Percentiles rank a stretch among this genome's conserved stretches.
phyloP scores from a whole-genome alignment of 2,113 vertebrate species.

The Hyla sarda region DNA sequence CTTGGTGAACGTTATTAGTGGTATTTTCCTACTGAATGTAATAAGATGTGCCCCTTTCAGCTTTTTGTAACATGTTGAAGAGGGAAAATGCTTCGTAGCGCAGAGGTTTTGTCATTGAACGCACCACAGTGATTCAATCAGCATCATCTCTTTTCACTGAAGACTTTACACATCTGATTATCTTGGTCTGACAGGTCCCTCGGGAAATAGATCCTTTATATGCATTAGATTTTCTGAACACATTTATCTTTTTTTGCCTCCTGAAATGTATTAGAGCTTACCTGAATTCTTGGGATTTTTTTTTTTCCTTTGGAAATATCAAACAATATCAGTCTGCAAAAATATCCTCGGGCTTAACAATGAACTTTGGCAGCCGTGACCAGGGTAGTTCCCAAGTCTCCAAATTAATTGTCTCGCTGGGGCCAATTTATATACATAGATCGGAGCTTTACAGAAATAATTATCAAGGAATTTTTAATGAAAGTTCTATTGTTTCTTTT shows the following conservation, averaged over 20 bases:
- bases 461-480: constrained; percentile 45
- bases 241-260: constrained; percentile 36
- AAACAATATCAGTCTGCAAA: constrained; percentile 43
- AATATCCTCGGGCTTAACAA: constrained; percentile 40
- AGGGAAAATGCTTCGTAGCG: constrained; percentile 22
- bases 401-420: constrained; percentile 39
- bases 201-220: constrained; percentile 46
- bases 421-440: constrained; percentile 43
- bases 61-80: constrained; percentile 25
- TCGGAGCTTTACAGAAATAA: constrained; percentile 36
- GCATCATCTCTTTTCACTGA: constrained; percentile 44
- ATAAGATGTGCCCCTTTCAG: constrained; percentile 20
- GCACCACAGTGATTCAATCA: constrained; percentile 31
- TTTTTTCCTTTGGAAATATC: constrained; percentile 45
- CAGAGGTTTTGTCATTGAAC: constrained; percentile 6
- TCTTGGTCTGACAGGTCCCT: constrained; percentile 52
- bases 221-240: constrained; percentile 51
- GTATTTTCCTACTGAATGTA: constrained; percentile 24
- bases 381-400: constrained; percentile 9
- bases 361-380: constrained; percentile 30
- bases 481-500: constrained; percentile 16
- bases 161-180: constrained; percentile 55
- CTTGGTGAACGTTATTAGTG: background rate
- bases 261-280: constrained; percentile 51
- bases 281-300: constrained; percentile 33